Conservation (phyloP, 92 coral and sea anemone genomes). For the Palythoa grandiflora region DNA sequence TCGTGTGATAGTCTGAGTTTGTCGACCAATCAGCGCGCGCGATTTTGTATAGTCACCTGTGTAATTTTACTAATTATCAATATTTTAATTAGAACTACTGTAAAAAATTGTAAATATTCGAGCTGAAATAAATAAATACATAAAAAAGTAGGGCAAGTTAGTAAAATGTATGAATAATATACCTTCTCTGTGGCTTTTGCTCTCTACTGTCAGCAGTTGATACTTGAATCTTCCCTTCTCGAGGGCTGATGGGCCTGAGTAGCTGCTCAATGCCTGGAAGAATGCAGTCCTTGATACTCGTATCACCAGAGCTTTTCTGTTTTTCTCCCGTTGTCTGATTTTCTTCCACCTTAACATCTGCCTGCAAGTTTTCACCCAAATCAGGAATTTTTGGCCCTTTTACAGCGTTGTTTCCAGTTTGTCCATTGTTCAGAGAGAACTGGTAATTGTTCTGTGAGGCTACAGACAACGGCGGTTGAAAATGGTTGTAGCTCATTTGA, state of each 20-base stretch:
- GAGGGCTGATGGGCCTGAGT: conserved; percentile 29
- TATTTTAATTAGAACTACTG: too few relatives aligned
- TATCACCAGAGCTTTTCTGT: neutral
- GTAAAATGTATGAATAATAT: neutral
- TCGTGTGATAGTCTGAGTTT: too few relatives aligned
- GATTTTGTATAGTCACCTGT: too few relatives aligned
- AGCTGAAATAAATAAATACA: too few relatives aligned
- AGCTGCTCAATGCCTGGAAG: conserved; percentile 44
- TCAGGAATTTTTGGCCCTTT: conserved; percentile 1
- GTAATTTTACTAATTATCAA: too few relatives aligned
- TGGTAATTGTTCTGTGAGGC: conserved; percentile 4
- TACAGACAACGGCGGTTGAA: conserved; percentile 9
- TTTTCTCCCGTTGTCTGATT: neutral
- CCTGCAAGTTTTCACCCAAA: conserved; percentile 1
- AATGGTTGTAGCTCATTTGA: conserved; percentile 17
- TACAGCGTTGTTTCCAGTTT: neutral
- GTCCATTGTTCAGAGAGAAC: neutral
- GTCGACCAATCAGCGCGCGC: too few relatives aligned
- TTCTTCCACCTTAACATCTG: neutral
- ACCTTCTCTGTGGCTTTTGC: conserved; percentile 25
- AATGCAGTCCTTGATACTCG: conserved; percentile 19
- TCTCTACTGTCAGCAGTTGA: neutral
- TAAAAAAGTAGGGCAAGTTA: too few relatives aligned
- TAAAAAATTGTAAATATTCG: too few relatives aligned
- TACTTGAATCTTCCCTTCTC: neutral